These are phyloP conservation scores for Gymnarchus niloticus DNA, from an alignment of 2,113 vertebrate species.

Conservation along the genomic window DNA sequence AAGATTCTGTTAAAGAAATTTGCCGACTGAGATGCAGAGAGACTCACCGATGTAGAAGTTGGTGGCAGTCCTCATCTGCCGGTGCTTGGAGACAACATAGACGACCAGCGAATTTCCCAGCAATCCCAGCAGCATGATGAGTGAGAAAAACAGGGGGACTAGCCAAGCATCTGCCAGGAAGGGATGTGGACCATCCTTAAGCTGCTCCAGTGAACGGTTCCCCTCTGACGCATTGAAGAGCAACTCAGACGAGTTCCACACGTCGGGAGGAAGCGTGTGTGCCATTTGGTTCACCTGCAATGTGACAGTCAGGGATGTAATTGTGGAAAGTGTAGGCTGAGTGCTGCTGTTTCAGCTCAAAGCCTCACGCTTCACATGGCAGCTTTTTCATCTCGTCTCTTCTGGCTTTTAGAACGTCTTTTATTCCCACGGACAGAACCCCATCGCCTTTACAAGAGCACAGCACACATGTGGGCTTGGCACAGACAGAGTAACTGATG, in stretches of 20 bases:
- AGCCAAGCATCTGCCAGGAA: conserved; percentile 76
- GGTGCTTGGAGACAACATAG: conserved; percentile 72
- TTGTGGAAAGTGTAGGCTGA: background rate
- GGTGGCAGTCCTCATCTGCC: conserved; percentile 74
- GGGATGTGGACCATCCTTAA: conserved; percentile 55
- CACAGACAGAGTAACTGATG: conserved; percentile 48
- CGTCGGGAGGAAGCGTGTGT: conserved; percentile 39
- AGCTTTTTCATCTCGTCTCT: background rate
- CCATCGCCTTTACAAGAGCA: conserved; percentile 38
- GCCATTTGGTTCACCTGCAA: background rate
- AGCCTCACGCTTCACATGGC: background rate
- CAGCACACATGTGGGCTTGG: conserved; percentile 47
- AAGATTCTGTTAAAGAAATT: background rate
- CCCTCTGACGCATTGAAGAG: conserved; percentile 48
- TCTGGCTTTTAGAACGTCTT: conserved; percentile 19
- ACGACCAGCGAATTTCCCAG: conserved; percentile 73
- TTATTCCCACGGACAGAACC: conserved; percentile 27
- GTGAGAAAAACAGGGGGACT: conserved; percentile 71
- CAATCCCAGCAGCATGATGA: conserved; percentile 74
- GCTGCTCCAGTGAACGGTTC: conserved; percentile 47
- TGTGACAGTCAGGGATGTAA: background rate
- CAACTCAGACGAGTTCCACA: conserved; percentile 57
- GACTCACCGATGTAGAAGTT: conserved; percentile 78
- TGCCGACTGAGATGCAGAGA: background rate
- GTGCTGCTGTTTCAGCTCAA: background rate